Conservation (phyloP, 2,888 invertebrate genomes). For the Dryococelus australis region DNA sequence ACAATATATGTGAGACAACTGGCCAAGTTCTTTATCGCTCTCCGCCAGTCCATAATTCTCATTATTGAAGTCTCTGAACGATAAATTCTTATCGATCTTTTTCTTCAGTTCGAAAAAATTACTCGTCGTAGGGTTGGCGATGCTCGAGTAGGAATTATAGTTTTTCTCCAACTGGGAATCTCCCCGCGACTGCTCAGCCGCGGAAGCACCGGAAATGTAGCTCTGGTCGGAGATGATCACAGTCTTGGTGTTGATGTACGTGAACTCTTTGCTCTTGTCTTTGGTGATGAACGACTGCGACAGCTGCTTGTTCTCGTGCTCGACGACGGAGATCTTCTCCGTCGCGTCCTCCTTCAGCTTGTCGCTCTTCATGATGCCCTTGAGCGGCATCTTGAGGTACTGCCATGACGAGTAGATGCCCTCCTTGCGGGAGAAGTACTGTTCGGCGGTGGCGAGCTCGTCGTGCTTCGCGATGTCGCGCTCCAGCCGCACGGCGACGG, state of each 20-base stretch:
- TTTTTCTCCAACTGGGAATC: not conserved
- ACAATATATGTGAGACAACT: conserved; percentile 8
- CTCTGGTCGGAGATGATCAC: not conserved
- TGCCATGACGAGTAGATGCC: not conserved
- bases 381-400: not conserved
- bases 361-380: not conserved
- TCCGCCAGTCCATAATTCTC: not conserved
- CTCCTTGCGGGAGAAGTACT: conserved; percentile 9
- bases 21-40: not conserved
- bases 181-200: not conserved
- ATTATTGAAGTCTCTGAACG: not conserved
- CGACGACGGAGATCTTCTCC: not conserved
- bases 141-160: not conserved
- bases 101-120: not conserved
- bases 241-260: not conserved
- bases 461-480: too few relatives aligned
- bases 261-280: not conserved
- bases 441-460: not conserved
- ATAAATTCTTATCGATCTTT: not conserved
- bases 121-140: not conserved
- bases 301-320: not conserved
- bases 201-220: not conserved
- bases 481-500: too few relatives aligned
- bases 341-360: not conserved
- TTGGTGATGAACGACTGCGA: not conserved